Conservation (phyloP, 2,888 invertebrate genomes). For the Elaeidobius kamerunicus region DNA sequence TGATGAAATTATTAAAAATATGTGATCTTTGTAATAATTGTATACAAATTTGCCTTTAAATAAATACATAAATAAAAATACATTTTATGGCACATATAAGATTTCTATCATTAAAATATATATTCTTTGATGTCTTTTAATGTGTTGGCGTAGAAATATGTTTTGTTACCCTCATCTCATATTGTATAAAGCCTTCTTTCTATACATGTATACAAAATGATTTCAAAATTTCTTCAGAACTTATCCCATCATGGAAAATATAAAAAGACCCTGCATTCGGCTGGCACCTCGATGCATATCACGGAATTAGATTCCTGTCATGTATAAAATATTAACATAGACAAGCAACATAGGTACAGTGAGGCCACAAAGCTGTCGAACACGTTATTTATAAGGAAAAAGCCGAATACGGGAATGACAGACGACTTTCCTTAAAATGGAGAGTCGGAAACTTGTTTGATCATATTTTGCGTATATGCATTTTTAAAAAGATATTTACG, state of each 20-base stretch:
- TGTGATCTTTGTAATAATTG: no score
- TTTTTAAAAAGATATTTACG: background rate
- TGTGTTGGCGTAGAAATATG: no score
- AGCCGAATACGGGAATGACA: background rate
- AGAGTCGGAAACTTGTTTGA: background rate
- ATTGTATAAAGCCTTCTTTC: no score
- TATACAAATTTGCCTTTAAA: no score
- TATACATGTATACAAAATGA: no score
- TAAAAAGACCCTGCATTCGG: background rate
- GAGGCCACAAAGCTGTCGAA: slow-evolving; percentile 17
- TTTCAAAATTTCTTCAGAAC: background rate
- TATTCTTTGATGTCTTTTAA: no score
- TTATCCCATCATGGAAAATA: slow-evolving; percentile 8
- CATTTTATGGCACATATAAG: no score
- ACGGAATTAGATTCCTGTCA: slow-evolving; percentile 21
- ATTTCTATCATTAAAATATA: no score
- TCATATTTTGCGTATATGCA: background rate
- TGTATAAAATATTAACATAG: slow-evolving; percentile 20
- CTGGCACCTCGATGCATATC: slow-evolving; percentile 11
- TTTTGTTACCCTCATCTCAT: no score
- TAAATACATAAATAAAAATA: no score
- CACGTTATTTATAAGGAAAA: slow-evolving; percentile 1
- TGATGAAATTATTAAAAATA: no score
- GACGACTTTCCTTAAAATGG: background rate
- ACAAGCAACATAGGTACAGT: slow-evolving; percentile 10